These are phyloP conservation scores for Prunella himalayana DNA, from an alignment of 2,113 vertebrate genomes.

Conservation along the genomic window DNA sequence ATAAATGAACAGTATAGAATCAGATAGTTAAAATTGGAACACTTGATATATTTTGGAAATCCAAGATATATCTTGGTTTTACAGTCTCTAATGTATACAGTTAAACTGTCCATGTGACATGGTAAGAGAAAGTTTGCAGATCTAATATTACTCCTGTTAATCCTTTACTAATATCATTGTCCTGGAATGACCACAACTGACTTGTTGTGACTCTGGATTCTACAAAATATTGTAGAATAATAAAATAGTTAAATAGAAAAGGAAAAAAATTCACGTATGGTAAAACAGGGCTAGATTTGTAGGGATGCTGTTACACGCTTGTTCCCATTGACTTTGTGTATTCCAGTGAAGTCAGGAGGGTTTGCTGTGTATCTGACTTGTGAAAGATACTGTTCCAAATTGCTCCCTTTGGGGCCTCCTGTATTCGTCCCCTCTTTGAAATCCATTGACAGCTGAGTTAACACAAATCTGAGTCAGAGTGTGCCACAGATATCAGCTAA, in stretches of 20 bases:
- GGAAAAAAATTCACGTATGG: accelerated
- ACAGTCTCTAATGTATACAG: neutral
- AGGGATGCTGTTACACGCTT: neutral
- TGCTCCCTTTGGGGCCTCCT: neutral
- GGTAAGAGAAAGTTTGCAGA: neutral
- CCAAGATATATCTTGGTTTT: neutral
- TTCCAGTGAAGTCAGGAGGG: neutral
- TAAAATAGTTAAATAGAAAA: neutral
- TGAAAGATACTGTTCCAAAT: neutral
- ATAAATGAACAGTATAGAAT: neutral
- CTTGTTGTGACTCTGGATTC: neutral
- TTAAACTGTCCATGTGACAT: neutral
- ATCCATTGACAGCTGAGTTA: neutral
- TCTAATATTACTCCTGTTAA: neutral
- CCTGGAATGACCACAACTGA: neutral
- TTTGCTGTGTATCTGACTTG: neutral
- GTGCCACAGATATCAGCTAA: neutral
- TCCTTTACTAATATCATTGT: neutral
- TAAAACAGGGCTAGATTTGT: neutral
- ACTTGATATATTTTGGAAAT: neutral
- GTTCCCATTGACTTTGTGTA: neutral
- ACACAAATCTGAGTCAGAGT: neutral
- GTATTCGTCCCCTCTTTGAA: neutral
- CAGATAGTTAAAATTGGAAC: neutral
- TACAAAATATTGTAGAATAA: neutral